Base-by-base conservation (phyloP, 2,113 vertebrate genomes). In the Spheniscus mendiculus region DNA sequence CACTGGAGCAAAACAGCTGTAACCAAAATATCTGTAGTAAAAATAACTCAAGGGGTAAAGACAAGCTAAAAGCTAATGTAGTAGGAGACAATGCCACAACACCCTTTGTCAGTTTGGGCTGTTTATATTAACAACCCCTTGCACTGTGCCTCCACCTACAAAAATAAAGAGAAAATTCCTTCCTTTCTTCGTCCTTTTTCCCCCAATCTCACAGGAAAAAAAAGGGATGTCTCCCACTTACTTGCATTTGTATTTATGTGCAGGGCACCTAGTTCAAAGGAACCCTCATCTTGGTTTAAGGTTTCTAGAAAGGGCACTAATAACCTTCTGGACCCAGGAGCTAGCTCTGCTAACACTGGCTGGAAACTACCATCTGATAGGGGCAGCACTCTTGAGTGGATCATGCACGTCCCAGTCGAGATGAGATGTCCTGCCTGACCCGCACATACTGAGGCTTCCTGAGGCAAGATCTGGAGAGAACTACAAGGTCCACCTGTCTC, bases 21-120 rank as follows among this genome's bases (percentile, higher is more conserved):
- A 94, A 80, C 38, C 91, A 96, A 97, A 95, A 92, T 61, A 91
- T 52, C 47, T 87, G 29, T 26, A 20, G 78, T 29, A 91, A 97
- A 95, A 96, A 95, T 87, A 96, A 79, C 70, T 58, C 22, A 66
- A 25, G 17, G 29, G 26, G 3, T 79, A 87, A 87, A 87, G 66
- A 80, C 32, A 77, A 87, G n/a, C 5, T 30, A 42, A 26, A 4
- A 61, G 18, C 22, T 61, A 45, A 40, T 4, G 38, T 13, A 50
- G 40, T 3, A 53, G 26, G 14, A 86, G 40, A 58, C 11, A 18
- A 34, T 49, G 22, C 5, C 19, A 49, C 36, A 74, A 52, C 2
- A 1, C 20, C 19, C 44, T 50, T 67, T 36, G 19, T n/a, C 59
- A 79, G 26, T 74, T 34, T 82, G 16, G 8, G 23, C 17, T 42